Base-by-base conservation (phyloP, 2,797 vertebrate species). In the Mormyrops attenuatus region DNA sequence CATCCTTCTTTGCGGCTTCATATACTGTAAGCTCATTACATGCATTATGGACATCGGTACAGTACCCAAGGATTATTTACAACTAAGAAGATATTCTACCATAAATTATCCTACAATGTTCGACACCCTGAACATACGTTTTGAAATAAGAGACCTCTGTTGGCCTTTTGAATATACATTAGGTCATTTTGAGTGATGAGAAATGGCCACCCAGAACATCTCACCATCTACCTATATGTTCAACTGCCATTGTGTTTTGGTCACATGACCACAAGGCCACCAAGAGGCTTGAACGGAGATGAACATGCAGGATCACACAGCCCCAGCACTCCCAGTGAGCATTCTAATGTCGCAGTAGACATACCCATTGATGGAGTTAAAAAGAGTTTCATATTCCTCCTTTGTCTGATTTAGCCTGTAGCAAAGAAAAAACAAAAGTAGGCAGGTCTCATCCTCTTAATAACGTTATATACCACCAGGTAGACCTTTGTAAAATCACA, bases 341-440 rank as follows among this genome's bases (percentile, higher is more conserved):
- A 60, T 38, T 38, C 17, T 38, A 55, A 26, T 53, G 20, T 34
- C 87, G 52, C 77, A 63, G 52, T 50, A 89, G 52, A 95, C 97
- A 94, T 95, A 99, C 98, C 98, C 98, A 26, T 99, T 99, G 60
- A 99, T 95, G 88, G 97, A 97, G 52, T 92, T 93, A 93, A 99
- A 99, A 63, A 99, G 93, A 4, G 57, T 91, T 89, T 90, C 93
- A 92, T 98, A 98, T 0, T 98, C 95, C 91, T 95, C 92, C 26
- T 89, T 84, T 22, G 95, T 91, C 93, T 93, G 95, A 92, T 97
- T 95, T 53, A 97, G 93, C 93, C 98, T 99, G 93, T 9, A 88
- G 20, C 41, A 8, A 66, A 15, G 30, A 63, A 17, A 88, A 34
- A 47, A 63, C 26, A 44, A 44, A 44, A n/a, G 44, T 11, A 66